Evolutionary conservation across 2,888 invertebrate genomes (phyloP), one percentile per base, ranked within the genome.

Genomic region (Ophion ellenae): DNA sequence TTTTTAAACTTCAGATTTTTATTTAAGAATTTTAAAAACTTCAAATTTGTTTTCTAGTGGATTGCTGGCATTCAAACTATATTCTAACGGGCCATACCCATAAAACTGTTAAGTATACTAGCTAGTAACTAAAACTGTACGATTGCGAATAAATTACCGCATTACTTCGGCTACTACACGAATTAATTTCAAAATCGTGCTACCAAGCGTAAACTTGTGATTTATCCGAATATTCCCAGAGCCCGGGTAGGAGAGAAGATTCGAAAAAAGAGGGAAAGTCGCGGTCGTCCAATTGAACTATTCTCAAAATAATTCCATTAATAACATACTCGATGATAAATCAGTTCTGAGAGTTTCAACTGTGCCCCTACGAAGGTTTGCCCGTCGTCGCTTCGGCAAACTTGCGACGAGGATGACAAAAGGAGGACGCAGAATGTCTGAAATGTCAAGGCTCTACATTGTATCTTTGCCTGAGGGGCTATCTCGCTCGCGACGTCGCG

Each of bases 371-470:
- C 20, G 32, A 32, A 45, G 5, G 10, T 14, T 47, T 47, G 36
- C 36, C 63, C 32, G 28, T 79, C 79, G 70, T 14, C 53, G 53
- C 57, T 69, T 61, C 6, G 3, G 59, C 57, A 66, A 70, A 67
- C 66, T 47, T 53, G 28, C 6, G 14, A 67, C 45, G 71, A 61
- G 47, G 66, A 70, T 75, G 74, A 81, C 81, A 81, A 32, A 77
- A 45, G 69, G 64, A 57, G 64, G 76, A 57, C 79, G 36, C 73
- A 63, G 81, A 61, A 70, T 28, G 67, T 69, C 45, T 73, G 63
- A 85, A 85, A 85, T 85, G 85, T 85, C 85, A 85, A 85, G 85
- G 85, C 76, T 74, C 47, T 57, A 36, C 14, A 1, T 28, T 11
- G 80, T 73, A 76, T 80, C 66, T 80, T 40, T 73, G 80, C 85